Evolutionary conservation across 1,140 invertebrate species (phyloP).

Genomic region (Cecropterus lyciades): DNA sequence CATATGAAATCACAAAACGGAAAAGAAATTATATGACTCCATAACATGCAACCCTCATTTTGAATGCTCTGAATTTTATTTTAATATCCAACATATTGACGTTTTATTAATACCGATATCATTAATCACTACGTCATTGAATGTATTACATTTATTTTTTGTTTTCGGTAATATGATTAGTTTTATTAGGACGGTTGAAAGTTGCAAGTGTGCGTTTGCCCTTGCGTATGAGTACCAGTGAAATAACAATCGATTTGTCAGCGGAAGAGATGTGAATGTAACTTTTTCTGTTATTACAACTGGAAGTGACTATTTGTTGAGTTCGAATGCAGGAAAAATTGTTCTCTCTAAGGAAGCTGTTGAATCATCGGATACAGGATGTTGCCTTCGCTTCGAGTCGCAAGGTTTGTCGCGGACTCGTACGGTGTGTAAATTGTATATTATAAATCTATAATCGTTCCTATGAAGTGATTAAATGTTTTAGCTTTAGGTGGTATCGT

Average conservation of each 20-base stretch:
- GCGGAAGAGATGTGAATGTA: not conserved
- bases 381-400: constrained; percentile 43
- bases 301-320: not conserved
- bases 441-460: not conserved
- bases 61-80: no score
- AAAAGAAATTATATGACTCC: no score
- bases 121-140: no score
- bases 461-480: not conserved
- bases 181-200: no score
- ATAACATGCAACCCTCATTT: no score
- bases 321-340: constrained; percentile 22
- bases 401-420: constrained; percentile 35
- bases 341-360: constrained; percentile 43
- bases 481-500: no score
- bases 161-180: no score
- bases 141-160: no score
- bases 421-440: constrained; percentile 35
- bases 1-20: no score
- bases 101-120: no score
- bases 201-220: not conserved
- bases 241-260: not conserved
- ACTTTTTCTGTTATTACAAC: constrained; percentile 13
- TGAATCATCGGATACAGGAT: constrained; percentile 49
- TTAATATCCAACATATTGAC: no score
- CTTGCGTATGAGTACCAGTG: not conserved